Evolutionary conservation across 2,888 invertebrate genomes (phyloP), one percentile per base, ranked within the genome.

Genomic region (Sceliomorpha sp.): DNA sequence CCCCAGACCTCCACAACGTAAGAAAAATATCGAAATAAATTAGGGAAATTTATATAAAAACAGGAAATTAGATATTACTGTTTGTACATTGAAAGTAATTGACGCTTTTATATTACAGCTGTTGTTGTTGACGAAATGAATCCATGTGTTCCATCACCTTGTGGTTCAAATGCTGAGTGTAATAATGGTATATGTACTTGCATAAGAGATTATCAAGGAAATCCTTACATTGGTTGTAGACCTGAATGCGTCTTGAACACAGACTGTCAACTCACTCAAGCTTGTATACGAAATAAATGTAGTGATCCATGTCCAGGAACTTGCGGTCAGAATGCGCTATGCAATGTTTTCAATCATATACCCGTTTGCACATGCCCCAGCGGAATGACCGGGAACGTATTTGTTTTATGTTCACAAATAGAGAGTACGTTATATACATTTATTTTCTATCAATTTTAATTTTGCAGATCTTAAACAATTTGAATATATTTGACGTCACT

Each of bases 131-230:
- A 73, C 10, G 84, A 80, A 64, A 76, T 88, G 40, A 79, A 83
- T 80, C 92, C 91, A 4, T 93, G 93, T 80, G 89, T 91, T 81
- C 92, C 94, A 45, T 93, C 93, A 32, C 95, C 95, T 5, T 91
- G 91, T 68, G 91, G 91, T 10, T 67, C 88, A 0, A 91, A 91
- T 77, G 88, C 91, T 0, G 75, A 88, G 53, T 91, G 91, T 70
- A 78, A 79, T 13, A 85, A 89, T 55, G 88, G 89, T 0, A 89
- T 81, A 31, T 90, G 90, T 74, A 78, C 83, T 1, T 89, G 89
- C 59, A 56, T 81, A 13, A 70, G 83, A 0, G 88, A 88, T 9
- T 89, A 89, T 69, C 83, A 86, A 17, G 91, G 90, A 2, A 88
- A 90, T 79, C 90, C 91, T 7, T 89, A 89, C 48, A 66, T 78